phyloP scores from a whole-genome alignment of 2,888 invertebrate genomes.

The Sturmia bella region DNA sequence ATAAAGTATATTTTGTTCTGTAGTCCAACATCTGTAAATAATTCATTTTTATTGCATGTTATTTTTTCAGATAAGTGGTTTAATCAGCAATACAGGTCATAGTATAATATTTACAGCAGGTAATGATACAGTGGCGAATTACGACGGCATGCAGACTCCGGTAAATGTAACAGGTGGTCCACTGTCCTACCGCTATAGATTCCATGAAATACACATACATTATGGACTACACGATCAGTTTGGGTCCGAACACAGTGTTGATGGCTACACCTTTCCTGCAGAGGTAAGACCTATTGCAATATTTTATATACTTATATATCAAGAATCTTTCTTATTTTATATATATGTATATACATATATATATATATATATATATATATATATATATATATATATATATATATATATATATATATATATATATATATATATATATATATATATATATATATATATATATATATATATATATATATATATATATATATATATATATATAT shows the following conservation, averaged over 20 bases:
- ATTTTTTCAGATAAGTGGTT: slow-evolving; percentile 89
- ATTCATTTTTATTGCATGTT: too few relatives aligned
- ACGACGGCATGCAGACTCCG: slow-evolving; percentile 83
- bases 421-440: too few relatives aligned
- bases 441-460: too few relatives aligned
- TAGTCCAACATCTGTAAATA: too few relatives aligned
- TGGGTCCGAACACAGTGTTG: slow-evolving; percentile 98
- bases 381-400: too few relatives aligned
- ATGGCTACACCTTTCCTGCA: slow-evolving; percentile 97
- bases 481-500: too few relatives aligned
- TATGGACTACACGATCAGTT: slow-evolving; percentile 95
- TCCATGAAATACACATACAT: slow-evolving; percentile 97
- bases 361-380: too few relatives aligned
- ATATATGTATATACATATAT: too few relatives aligned
- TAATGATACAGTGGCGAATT: slow-evolving; percentile 86
- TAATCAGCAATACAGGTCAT: slow-evolving; percentile 96
- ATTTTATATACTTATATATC: neutral
- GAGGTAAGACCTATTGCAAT: slow-evolving; percentile 87
- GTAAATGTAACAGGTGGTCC: slow-evolving; percentile 98
- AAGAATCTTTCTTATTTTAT: too few relatives aligned
- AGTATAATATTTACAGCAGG: slow-evolving; percentile 95
- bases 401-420: too few relatives aligned
- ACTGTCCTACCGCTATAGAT: slow-evolving; percentile 96
- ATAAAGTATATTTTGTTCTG: too few relatives aligned
- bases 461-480: too few relatives aligned